Conservation (phyloP, 2,113 vertebrate genomes). For the Cyprinodon brontotheroides region DNA sequence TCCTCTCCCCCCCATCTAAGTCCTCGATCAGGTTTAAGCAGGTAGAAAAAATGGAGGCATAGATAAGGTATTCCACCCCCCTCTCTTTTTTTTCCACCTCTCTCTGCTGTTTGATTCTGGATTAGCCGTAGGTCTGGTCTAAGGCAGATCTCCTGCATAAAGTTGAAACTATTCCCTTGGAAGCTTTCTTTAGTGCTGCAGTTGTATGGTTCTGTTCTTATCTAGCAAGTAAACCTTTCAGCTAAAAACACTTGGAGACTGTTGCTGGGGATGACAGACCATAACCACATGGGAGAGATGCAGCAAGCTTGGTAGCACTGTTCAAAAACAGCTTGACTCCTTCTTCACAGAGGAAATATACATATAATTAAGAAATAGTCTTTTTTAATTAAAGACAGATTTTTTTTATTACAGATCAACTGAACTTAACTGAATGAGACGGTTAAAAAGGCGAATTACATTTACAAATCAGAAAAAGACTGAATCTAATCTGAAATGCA, state of each 20-base stretch:
- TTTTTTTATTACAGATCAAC: background rate
- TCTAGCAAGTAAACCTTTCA: background rate
- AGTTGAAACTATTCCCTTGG: background rate
- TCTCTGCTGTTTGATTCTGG: background rate
- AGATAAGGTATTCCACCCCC: background rate
- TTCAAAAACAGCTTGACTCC: background rate
- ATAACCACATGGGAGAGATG: background rate
- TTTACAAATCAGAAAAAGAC: background rate
- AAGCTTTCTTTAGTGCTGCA: background rate
- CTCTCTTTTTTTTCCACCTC: background rate
- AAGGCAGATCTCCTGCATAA: background rate
- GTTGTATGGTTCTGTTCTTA: background rate
- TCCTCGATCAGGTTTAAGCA: background rate
- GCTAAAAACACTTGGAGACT: background rate
- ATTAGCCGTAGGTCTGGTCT: background rate
- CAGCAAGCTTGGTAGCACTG: background rate
- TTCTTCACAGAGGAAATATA: background rate
- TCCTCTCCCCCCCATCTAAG: background rate
- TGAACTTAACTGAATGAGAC: background rate
- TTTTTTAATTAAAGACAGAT: too few species aligned
- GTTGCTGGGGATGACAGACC: background rate
- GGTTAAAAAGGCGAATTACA: background rate
- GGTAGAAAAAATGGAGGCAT: background rate
- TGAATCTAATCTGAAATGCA: too few species aligned
- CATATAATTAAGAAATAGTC: background rate